Evolutionary conservation across 2,113 vertebrate species (phyloP).

Genomic region (Elephantulus edwardii): DNA sequence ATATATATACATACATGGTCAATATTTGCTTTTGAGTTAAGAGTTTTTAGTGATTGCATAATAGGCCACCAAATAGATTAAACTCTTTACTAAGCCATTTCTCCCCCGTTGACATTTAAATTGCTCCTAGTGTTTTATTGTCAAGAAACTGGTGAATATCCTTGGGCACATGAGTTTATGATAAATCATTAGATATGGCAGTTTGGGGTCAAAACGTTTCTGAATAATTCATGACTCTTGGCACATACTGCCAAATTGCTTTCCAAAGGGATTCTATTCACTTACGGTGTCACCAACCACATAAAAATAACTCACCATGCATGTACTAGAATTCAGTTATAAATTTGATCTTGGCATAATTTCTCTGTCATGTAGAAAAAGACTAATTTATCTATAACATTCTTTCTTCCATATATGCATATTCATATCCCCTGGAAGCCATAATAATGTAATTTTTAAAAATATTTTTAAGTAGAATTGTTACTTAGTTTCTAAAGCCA

Average conservation of each 20-base stretch:
- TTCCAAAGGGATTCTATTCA: not conserved
- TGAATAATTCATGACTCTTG: not conserved
- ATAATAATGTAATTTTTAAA: not conserved
- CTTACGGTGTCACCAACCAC: constrained; percentile 1
- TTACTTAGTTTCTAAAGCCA: constrained; percentile 21
- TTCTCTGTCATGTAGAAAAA: not conserved
- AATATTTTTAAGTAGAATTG: not conserved
- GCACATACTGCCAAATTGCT: constrained; percentile 17
- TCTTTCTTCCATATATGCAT: not conserved
- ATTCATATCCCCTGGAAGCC: not conserved
- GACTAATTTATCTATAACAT: not conserved
- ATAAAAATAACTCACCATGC: not conserved
- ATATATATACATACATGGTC: too few relatives aligned
- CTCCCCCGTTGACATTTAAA: not conserved
- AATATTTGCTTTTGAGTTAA: not conserved
- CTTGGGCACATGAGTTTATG: constrained; percentile 21
- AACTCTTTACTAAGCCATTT: not conserved
- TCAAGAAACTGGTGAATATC: constrained; percentile 3
- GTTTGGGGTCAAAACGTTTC: constrained; percentile 35
- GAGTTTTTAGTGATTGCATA: constrained; percentile 23
- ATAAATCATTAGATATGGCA: not conserved
- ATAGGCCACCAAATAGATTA: constrained; percentile 1
- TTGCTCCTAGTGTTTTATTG: constrained; percentile 33
- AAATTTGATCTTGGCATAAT: not conserved
- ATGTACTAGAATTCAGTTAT: not conserved